These are phyloP conservation scores for Lepidostoma basale DNA, from an alignment of 1,140 invertebrate genomes.

Conservation along the genomic window DNA sequence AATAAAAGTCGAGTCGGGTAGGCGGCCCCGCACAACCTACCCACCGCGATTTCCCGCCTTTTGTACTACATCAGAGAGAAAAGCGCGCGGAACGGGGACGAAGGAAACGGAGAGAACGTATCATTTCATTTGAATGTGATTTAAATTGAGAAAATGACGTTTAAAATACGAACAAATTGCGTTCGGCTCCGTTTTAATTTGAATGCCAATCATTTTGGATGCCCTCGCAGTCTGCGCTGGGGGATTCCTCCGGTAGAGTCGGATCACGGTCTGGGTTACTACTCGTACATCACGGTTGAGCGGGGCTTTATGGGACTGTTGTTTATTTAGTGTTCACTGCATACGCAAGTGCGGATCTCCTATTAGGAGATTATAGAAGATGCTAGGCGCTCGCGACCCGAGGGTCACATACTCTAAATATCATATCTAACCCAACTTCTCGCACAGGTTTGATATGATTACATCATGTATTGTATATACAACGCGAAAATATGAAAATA, in stretches of 20 bases:
- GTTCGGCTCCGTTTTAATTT: constrained; percentile 45
- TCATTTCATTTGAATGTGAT: constrained; percentile 45
- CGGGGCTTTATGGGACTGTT: no score
- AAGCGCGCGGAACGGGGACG: not conserved
- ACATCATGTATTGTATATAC: no score
- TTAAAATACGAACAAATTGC: constrained; percentile 45
- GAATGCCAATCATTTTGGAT: constrained; percentile 44
- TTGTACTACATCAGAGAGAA: constrained; percentile 6
- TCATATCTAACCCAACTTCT: no score
- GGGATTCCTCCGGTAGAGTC: not conserved
- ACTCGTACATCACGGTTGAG: no score
- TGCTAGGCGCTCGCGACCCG: no score
- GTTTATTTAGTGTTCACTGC: no score
- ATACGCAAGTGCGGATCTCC: no score
- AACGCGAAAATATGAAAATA: no score
- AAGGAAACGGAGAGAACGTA: constrained; percentile 21
- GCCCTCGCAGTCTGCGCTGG: not conserved
- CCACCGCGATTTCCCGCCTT: not conserved
- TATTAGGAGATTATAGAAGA: no score
- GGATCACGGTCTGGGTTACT: not conserved
- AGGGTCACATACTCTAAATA: no score
- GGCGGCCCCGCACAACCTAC: no score
- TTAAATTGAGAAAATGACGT: constrained; percentile 46
- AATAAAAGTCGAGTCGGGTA: constrained; percentile 10
- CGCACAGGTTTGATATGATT: no score